These are phyloP conservation scores for Mycteria americana DNA, from an alignment of 2,797 vertebrate genomes.

Conservation along the genomic window DNA sequence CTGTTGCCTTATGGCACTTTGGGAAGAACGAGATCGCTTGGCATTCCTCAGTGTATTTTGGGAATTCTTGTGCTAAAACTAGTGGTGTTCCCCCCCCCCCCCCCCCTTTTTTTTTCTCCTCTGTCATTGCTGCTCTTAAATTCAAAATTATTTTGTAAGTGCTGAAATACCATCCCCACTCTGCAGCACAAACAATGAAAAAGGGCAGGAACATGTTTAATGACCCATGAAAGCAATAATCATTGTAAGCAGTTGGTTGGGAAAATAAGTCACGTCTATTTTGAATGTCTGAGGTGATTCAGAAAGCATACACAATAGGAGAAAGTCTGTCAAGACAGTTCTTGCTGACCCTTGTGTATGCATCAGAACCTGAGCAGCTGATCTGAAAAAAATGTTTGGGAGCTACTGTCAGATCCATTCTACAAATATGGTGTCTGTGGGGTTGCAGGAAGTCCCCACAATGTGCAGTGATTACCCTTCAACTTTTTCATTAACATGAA, in stretches of 20 bases:
- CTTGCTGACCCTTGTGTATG: not conserved
- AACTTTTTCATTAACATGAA: not conserved
- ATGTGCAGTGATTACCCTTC: not conserved
- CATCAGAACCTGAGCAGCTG: not conserved
- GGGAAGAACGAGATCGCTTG: not conserved
- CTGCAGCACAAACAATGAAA: not conserved
- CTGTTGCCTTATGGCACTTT: not conserved
- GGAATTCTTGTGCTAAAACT: not conserved
- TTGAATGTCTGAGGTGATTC: not conserved
- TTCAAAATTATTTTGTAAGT: not conserved
- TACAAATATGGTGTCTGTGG: not conserved
- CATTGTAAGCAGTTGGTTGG: slow-evolving; percentile 2
- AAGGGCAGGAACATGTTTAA: not conserved
- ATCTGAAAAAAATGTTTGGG: not conserved
- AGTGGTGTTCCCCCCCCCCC: fast-evolving
- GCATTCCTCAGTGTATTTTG: not conserved
- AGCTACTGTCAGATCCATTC: not conserved
- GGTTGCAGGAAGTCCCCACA: not conserved
- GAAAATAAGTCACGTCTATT: slow-evolving; percentile 25
- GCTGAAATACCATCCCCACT: not conserved
- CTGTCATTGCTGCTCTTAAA: not conserved
- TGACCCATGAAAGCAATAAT: slow-evolving; percentile 40
- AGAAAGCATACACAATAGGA: not conserved
- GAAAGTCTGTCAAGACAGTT: not conserved
- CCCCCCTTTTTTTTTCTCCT: fast-evolving